Conservation (phyloP, 92 coral and sea anemone species). For the Desmophyllum pertusum region DNA sequence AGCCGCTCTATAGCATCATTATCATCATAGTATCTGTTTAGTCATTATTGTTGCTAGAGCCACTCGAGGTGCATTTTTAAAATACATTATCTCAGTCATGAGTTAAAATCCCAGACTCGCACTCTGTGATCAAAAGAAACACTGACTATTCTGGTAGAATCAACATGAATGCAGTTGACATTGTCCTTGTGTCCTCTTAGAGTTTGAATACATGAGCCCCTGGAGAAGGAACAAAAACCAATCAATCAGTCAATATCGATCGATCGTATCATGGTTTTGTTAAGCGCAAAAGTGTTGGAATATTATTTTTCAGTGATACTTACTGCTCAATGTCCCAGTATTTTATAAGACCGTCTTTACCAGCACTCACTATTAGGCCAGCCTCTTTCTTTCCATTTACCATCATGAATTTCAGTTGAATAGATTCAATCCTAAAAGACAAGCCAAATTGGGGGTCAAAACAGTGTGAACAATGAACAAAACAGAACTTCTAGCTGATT, state of each 20-base stretch:
- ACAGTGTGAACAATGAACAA: not conserved
- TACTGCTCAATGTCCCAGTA: conserved; percentile 97
- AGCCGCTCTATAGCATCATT: too few species aligned
- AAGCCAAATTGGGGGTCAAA: not conserved
- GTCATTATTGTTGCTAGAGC: not conserved
- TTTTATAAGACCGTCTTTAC: conserved; percentile 92
- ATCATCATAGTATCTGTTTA: not conserved
- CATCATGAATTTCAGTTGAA: conserved; percentile 80
- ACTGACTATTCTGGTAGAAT: conserved; percentile 87
- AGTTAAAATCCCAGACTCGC: conserved; percentile 89
- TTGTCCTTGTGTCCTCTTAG: conserved; percentile 82
- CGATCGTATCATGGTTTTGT: not conserved
- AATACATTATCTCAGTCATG: conserved; percentile 26
- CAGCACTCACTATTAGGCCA: conserved; percentile 90
- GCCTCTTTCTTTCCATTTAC: conserved; percentile 88
- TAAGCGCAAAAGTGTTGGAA: not conserved
- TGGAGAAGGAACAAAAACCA: conserved; percentile 25
- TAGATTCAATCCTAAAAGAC: conserved; percentile 77
- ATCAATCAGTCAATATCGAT: not conserved
- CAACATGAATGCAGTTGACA: conserved; percentile 88
- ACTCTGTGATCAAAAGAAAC: conserved; percentile 87
- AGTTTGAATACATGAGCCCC: conserved; percentile 87
- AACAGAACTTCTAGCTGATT: not conserved
- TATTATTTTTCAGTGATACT: conserved; percentile 4
- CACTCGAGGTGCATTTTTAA: not conserved